Percentiles rank a stretch among this genome's conserved stretches.
These are phyloP conservation scores for Ectemnius lituratus DNA, from an alignment of 2,888 invertebrate species.

Conservation along the genomic window DNA sequence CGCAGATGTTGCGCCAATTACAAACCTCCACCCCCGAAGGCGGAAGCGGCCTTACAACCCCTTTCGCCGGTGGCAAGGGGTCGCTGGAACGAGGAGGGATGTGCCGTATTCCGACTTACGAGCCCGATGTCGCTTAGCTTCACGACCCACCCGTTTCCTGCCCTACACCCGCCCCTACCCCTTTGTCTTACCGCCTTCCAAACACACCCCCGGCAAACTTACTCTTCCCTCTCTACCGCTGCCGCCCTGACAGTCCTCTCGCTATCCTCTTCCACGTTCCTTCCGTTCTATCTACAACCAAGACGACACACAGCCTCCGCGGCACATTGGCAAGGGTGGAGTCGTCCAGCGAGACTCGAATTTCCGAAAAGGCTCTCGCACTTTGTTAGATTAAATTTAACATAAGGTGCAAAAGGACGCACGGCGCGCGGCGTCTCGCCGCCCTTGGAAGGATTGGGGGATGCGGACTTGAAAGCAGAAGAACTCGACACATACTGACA, in stretches of 20 bases:
- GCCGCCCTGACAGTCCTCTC: too few species aligned
- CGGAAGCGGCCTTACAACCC: constrained; percentile 15
- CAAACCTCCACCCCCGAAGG: constrained; percentile 69
- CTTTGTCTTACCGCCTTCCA: constrained; percentile 12
- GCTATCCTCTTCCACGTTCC: neutral
- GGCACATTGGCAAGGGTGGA: neutral
- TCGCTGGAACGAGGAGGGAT: constrained; percentile 44
- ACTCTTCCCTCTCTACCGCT: too few species aligned
- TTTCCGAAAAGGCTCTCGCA: constrained; percentile 62
- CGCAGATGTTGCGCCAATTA: constrained; percentile 78
- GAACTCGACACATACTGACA: constrained; percentile 22
- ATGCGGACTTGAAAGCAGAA: constrained; percentile 8
- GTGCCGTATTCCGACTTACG: constrained; percentile 59
- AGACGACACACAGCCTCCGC: neutral
- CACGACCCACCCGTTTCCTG: constrained; percentile 11
- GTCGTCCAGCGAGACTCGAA: constrained; percentile 50
- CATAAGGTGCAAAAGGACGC: constrained; percentile 47
- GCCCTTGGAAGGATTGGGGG: constrained; percentile 17
- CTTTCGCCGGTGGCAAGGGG: constrained; percentile 25
- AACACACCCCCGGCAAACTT: constrained; percentile 7
- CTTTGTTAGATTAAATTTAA: constrained; percentile 67
- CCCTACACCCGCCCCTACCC: constrained; percentile 64
- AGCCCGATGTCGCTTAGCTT: constrained; percentile 45
- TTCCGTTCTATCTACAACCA: neutral
- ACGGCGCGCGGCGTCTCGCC: neutral